A percentile compares a stretch with the other conserved stretches of the same genome.
phyloP scores from a whole-genome alignment of 1,140 invertebrate genomes.

The Drosophila kanapiae region DNA sequence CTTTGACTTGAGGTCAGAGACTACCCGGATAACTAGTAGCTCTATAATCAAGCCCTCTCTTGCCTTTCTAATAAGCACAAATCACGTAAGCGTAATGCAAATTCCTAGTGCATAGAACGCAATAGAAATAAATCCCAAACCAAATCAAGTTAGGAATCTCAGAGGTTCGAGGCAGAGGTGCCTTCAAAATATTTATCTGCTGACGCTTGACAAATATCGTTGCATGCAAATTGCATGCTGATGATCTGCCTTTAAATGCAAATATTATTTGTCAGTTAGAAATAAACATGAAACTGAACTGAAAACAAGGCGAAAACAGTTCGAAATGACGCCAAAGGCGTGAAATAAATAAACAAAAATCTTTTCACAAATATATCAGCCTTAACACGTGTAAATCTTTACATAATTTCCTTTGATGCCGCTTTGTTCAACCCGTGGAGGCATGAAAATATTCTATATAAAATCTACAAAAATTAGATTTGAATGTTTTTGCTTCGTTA shows the following conservation, averaged over 20 bases:
- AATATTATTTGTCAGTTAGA: constrained; percentile 31
- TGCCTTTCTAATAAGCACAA: constrained; percentile 36
- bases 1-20: constrained; percentile 1
- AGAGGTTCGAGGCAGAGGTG: neutral
- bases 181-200: constrained; percentile 24
- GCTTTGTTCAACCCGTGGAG: neutral
- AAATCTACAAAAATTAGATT: neutral
- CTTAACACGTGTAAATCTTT: constrained; percentile 5
- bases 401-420: neutral
- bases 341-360: constrained; percentile 26
- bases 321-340: constrained; percentile 2
- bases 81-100: constrained; percentile 38
- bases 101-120: constrained; percentile 23
- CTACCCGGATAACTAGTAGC: constrained; percentile 12
- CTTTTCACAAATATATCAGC: neutral
- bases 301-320: constrained; percentile 15
- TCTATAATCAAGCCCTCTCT: constrained; percentile 29
- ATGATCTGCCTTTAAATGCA: constrained; percentile 27
- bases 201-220: constrained; percentile 20
- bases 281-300: constrained; percentile 23
- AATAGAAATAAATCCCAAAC: constrained; percentile 19
- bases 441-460: neutral
- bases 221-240: constrained; percentile 33
- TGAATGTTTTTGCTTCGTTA: neutral
- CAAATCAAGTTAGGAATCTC: constrained; percentile 13